Conservation (phyloP, 2,113 vertebrate genomes). For the Gnathonemus longibarbis region DNA sequence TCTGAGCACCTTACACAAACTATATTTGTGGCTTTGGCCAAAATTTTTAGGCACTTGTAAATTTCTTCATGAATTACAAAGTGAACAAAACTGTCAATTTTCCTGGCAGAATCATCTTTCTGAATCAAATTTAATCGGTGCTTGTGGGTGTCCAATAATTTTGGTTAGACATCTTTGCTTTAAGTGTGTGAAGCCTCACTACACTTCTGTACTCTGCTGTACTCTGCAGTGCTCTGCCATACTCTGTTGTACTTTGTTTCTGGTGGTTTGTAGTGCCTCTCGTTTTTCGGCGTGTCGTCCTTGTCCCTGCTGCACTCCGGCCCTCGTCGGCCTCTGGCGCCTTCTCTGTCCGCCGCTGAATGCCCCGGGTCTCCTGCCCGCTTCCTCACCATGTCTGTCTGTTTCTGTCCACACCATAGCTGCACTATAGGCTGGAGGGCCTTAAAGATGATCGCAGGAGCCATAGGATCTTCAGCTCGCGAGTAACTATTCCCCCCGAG, state of each 20-base stretch:
- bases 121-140: not conserved
- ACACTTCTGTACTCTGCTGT: not conserved
- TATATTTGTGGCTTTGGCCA: not conserved
- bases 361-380: slow-evolving; percentile 24
- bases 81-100: not conserved
- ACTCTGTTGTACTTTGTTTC: not conserved
- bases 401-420: slow-evolving; percentile 84
- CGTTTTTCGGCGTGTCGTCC: not conserved
- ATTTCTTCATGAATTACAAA: not conserved
- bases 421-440: slow-evolving; percentile 99
- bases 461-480: slow-evolving; percentile 96
- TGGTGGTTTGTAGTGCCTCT: not conserved
- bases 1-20: not conserved
- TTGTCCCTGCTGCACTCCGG: not conserved
- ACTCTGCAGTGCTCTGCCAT: not conserved
- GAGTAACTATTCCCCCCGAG: slow-evolving; percentile 97
- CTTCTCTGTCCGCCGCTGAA: not conserved
- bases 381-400: slow-evolving; percentile 76
- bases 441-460: slow-evolving; percentile 99
- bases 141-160: not conserved
- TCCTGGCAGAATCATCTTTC: not conserved
- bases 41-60: not conserved
- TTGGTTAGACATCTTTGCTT: not conserved
- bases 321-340: not conserved
- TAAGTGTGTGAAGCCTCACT: not conserved